A percentile compares a stretch with the other conserved stretches of the same genome.
Evolutionary conservation across 2,113 vertebrate genomes (phyloP).

Genomic region (Cephalophus harveyi): DNA sequence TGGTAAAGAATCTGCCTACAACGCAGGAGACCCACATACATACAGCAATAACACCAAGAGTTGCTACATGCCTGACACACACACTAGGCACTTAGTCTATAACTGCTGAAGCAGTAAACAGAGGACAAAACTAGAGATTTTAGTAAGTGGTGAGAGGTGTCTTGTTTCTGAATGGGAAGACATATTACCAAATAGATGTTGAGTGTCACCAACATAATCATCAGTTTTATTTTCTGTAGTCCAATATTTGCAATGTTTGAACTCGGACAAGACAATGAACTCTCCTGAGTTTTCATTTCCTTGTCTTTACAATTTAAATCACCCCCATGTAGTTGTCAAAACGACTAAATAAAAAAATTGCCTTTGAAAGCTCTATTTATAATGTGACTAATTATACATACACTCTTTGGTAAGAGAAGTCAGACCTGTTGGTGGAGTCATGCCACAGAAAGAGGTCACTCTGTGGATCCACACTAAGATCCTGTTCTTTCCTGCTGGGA

Average conservation of each 20-base stretch:
- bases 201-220: neutral
- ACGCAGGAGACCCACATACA: neutral
- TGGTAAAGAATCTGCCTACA: neutral
- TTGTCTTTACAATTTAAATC: neutral
- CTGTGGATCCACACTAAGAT: neutral
- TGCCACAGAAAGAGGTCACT: neutral
- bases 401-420: neutral
- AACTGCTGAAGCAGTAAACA: neutral
- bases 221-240: neutral
- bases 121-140: neutral
- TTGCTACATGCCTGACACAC: accelerated
- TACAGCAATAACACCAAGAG: neutral
- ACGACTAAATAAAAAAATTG: neutral
- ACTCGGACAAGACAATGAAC: neutral
- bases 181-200: neutral
- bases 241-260: neutral
- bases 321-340: neutral
- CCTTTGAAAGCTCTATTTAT: neutral
- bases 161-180: neutral
- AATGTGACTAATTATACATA: neutral
- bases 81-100: neutral
- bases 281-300: neutral
- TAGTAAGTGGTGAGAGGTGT: neutral
- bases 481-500: accelerated
- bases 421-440: neutral